Conservation (phyloP, 2,888 invertebrate genomes). For the Criorhina ranunculi region DNA sequence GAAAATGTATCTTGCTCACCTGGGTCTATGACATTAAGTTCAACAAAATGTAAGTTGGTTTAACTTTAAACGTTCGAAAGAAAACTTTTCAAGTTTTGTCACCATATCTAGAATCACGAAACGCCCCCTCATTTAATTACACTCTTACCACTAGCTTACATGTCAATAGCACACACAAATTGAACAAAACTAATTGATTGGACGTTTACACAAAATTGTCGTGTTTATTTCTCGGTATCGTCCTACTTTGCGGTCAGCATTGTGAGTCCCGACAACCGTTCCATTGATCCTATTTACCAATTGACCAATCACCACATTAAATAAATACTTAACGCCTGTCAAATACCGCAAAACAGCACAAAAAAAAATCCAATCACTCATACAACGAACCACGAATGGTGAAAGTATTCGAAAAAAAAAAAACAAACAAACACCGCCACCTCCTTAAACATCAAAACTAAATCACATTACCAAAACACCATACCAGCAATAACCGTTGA, state of each 20-base stretch:
- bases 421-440: not conserved
- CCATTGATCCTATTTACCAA: not conserved
- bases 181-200: slow-evolving; percentile 18
- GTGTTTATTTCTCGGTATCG: not conserved
- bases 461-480: slow-evolving; percentile 33
- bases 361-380: not conserved
- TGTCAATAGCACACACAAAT: slow-evolving; percentile 1
- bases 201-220: not conserved
- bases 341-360: not conserved
- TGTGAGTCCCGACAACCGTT: not conserved
- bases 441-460: slow-evolving; percentile 11
- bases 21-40: no score
- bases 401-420: not conserved
- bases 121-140: not conserved
- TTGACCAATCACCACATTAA: slow-evolving; percentile 2
- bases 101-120: no score
- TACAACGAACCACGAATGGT: not conserved
- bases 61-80: no score
- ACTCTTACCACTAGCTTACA: not conserved
- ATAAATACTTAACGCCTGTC: not conserved
- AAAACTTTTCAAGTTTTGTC: no score
- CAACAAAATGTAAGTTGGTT: no score
- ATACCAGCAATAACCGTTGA: slow-evolving; percentile 26
- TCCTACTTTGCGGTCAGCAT: not conserved
- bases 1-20: no score